Base-by-base conservation (phyloP, 2,888 invertebrate genomes). In the Neoaliturus tenellus region DNA sequence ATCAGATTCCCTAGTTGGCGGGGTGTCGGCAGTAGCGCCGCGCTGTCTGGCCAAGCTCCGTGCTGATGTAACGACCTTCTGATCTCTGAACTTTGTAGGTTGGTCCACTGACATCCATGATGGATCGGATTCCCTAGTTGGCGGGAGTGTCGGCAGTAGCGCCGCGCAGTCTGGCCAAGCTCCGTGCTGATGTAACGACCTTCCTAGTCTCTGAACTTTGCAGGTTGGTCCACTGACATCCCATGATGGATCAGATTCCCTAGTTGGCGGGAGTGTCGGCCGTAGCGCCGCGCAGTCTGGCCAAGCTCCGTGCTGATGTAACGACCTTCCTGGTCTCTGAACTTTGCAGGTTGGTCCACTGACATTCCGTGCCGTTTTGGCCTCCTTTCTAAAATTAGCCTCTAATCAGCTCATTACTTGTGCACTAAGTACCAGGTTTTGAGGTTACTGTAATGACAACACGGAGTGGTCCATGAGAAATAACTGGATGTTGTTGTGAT, bases 361-460 rank as follows among this genome's bases (percentile, higher is more conserved):
- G 35, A 10, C 35, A 48, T 48, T 4, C 48, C 48, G 48, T 48
- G 6, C n/a, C 48, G n/a, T 48, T 55, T 55, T 55, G 55, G 55
- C 55, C 55, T 55, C 62, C 62, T 62, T 62, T 62, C 62, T 62
- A 62, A 62, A 62, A 62, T 28, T 51, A 51, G 51, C 51, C n/a
- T 20, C 51, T 23, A 51, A 51, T 51, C 23, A 14, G 51, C 51
- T 51, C 20, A 51, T 51, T 51, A 51, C 1, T 23, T 14, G 10
- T 3, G 44, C 44, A 14, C 44, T 44, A 8, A 44, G 55, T 51
- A 25, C 31, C 28, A n/a, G 62, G 62, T 4, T 28, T 28, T 17
- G 62, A 1, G 62, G 62, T 62, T 14, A 55, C 48, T 55, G 8
- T 23, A 41, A 14, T 25, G 55, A 2, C 17, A 12, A 55, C 55